Percentiles rank a stretch among this genome's conserved stretches.
These are phyloP conservation scores for Dusona sp. DNA, from an alignment of 2,888 invertebrate genomes.

Conservation along the genomic window DNA sequence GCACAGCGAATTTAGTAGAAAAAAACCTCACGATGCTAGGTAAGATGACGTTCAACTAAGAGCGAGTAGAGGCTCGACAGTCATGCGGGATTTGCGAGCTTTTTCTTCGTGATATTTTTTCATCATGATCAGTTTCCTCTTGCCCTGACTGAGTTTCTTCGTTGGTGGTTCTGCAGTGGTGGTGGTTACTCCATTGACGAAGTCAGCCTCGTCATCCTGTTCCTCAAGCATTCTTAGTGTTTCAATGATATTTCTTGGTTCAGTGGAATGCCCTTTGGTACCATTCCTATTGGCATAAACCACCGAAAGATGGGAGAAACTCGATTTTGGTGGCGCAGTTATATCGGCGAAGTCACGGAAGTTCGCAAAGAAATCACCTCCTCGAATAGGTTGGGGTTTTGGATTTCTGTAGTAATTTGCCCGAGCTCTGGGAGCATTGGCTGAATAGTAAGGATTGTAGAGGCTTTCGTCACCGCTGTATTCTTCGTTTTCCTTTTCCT, in stretches of 20 bases:
- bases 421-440: conserved; percentile 90
- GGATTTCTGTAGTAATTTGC: conserved; percentile 90
- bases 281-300: conserved; percentile 94
- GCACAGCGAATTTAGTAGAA: conserved; percentile 61
- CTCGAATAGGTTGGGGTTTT: conserved; percentile 89
- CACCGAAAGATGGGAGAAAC: conserved; percentile 93
- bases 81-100: conserved; percentile 81
- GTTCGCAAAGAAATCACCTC: conserved; percentile 93
- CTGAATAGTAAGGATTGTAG: conserved; percentile 87
- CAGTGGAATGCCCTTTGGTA: conserved; percentile 86
- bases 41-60: conserved; percentile 79
- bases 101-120: conserved; percentile 83
- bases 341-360: conserved; percentile 96
- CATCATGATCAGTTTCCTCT: conserved; percentile 81
- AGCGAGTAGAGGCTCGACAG: conserved; percentile 81
- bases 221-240: conserved; percentile 91
- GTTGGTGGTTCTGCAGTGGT: conserved; percentile 79
- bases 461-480: conserved; percentile 86
- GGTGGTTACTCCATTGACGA: conserved; percentile 58
- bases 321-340: conserved; percentile 92
- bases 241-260: conserved; percentile 94
- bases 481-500: conserved; percentile 89
- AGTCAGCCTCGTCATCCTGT: conserved; percentile 80
- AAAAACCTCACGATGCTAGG: conserved; percentile 48
- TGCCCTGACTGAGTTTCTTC: conserved; percentile 82